phyloP scores from a whole-genome alignment of 2,888 invertebrate genomes.

The Drosophila greeni region DNA sequence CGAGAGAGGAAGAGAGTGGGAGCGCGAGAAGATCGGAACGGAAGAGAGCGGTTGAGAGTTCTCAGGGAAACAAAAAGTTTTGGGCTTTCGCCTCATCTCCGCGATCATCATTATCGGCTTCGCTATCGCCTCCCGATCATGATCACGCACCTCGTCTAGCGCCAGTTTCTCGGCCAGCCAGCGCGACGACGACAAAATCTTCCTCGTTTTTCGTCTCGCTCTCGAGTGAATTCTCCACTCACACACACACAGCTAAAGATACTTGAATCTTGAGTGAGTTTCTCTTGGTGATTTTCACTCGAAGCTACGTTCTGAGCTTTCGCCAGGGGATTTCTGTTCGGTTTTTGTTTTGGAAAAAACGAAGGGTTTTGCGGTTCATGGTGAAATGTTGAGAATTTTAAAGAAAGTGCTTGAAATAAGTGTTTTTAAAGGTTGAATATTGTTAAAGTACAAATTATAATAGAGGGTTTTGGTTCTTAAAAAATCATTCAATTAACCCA shows the following conservation, averaged over 20 bases:
- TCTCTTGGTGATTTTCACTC: background rate
- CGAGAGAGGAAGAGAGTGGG: slow-evolving; percentile 1
- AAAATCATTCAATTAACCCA: no score
- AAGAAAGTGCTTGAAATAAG: background rate
- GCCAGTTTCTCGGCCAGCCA: slow-evolving; percentile 64
- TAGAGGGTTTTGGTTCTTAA: background rate
- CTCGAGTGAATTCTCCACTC: slow-evolving; percentile 33
- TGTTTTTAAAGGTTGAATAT: background rate
- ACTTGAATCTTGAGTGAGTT: slow-evolving; percentile 8
- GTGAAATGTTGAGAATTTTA: slow-evolving; percentile 2
- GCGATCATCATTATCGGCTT: slow-evolving; percentile 44
- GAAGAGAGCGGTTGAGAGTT: slow-evolving; percentile 15
- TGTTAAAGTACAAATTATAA: background rate
- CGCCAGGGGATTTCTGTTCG: slow-evolving; percentile 1
- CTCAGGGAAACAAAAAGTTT: slow-evolving; percentile 54
- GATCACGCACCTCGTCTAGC: slow-evolving; percentile 70
- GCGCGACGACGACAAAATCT: slow-evolving; percentile 66
- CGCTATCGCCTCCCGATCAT: slow-evolving; percentile 33
- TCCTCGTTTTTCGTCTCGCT: slow-evolving; percentile 44
- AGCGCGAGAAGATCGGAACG: background rate
- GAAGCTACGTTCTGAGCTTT: slow-evolving; percentile 22
- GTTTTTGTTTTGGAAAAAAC: slow-evolving; percentile 4
- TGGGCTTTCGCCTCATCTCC: slow-evolving; percentile 36
- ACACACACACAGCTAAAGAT: slow-evolving; percentile 2
- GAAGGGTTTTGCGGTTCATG: background rate